These are phyloP conservation scores for Lasioglossum vierecki DNA, from an alignment of 2,888 invertebrate species.

Conservation along the genomic window DNA sequence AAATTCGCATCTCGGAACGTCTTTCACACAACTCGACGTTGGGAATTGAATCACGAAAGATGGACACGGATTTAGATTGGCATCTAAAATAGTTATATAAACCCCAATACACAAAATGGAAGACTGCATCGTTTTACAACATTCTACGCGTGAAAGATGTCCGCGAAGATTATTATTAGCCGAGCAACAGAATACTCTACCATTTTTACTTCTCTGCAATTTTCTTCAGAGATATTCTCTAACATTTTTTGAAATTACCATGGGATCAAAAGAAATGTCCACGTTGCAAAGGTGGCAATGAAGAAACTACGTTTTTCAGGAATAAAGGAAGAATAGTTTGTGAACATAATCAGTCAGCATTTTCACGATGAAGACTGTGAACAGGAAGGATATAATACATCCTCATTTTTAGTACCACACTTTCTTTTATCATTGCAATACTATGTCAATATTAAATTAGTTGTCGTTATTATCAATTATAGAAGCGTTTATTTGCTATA, in stretches of 20 bases:
- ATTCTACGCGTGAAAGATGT: neutral
- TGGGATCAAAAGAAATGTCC: neutral
- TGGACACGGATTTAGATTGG: slow-evolving; percentile 23
- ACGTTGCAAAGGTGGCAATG: too few species aligned
- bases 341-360: neutral
- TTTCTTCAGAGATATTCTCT: neutral
- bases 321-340: neutral
- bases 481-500: neutral
- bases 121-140: neutral
- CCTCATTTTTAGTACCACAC: neutral
- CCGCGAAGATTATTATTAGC: neutral
- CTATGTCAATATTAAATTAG: neutral
- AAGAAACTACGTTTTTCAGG: neutral
- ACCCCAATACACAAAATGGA: neutral
- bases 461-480: neutral
- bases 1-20: slow-evolving; percentile 36
- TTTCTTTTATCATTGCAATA: neutral
- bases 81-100: slow-evolving; percentile 13
- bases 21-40: slow-evolving; percentile 49
- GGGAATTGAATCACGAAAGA: slow-evolving; percentile 64
- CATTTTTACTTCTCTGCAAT: neutral
- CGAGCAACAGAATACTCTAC: neutral
- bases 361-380: too few species aligned
- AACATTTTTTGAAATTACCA: neutral
- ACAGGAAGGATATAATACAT: too few species aligned